These are phyloP conservation scores for Scaptomyza montana DNA, from an alignment of 1,140 invertebrate species.

Conservation along the genomic window DNA sequence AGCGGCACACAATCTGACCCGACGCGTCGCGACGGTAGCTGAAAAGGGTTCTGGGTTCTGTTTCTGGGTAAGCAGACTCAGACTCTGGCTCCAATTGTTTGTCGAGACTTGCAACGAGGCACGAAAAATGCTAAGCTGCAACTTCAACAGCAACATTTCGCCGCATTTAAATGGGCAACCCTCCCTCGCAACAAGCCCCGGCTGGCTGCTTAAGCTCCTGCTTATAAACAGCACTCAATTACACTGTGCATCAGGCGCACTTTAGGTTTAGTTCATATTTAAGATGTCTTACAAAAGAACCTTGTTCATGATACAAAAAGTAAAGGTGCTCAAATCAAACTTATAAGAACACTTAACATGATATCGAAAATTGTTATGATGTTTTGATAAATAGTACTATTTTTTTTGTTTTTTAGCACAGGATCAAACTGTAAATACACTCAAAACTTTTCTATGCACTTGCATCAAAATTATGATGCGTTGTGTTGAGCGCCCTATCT, in stretches of 20 bases:
- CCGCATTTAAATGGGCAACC: conserved; percentile 47
- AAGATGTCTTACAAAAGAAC: not conserved
- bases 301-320: not conserved
- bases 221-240: conserved; percentile 13
- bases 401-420: no score
- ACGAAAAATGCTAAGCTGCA: conserved; percentile 49
- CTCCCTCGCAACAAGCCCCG: no score
- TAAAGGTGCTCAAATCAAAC: not conserved
- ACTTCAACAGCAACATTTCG: conserved; percentile 42
- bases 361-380: no score
- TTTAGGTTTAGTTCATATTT: not conserved
- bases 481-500: conserved; percentile 26
- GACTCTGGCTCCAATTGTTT: conserved; percentile 36
- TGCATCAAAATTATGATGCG: conserved; percentile 12
- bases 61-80: not conserved
- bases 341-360: no score
- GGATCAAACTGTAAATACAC: no score
- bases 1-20: not conserved
- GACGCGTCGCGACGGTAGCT: not conserved
- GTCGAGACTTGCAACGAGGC: conserved; percentile 47
- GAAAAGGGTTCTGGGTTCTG: conserved; percentile 49
- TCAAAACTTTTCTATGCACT: no score
- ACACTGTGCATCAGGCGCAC: conserved; percentile 12
- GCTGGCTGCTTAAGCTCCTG: not conserved
- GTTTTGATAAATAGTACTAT: no score